Evolutionary conservation across 2,797 vertebrate species (phyloP).

Genomic region (Cirrhinus mrigala): DNA sequence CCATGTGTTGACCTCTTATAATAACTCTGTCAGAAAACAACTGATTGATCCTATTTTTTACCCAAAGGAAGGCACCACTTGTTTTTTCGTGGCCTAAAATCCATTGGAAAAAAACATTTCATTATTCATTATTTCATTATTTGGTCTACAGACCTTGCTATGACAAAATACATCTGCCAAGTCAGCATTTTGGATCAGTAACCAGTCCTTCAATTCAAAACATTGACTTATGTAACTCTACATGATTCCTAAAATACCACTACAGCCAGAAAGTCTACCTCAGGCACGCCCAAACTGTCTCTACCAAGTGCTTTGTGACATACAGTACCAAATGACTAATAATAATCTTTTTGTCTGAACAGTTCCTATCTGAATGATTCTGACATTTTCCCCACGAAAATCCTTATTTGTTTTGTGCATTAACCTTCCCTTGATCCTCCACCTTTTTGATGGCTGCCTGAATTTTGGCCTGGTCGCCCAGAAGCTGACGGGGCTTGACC

Average conservation of each 20-base stretch:
- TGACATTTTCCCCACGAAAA: neutral
- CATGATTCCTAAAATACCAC: neutral
- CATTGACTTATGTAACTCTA: neutral
- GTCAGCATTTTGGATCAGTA: constrained; percentile 13
- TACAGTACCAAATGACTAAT: neutral
- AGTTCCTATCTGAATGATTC: neutral
- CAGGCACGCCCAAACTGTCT: neutral
- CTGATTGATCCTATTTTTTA: constrained; percentile 10
- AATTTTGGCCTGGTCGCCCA: constrained; percentile 93
- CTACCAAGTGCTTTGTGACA: constrained; percentile 7
- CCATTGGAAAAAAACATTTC: neutral
- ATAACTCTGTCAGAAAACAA: constrained; percentile 32
- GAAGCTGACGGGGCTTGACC: constrained; percentile 86
- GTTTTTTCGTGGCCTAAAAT: constrained; percentile 16
- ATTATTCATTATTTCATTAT: no score
- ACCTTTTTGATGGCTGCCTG: constrained; percentile 96
- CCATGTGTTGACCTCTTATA: constrained; percentile 32
- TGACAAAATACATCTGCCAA: constrained; percentile 17
- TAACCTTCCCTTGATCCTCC: constrained; percentile 96
- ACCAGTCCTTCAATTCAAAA: neutral
- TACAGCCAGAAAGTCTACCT: neutral
- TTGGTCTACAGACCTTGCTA: neutral
- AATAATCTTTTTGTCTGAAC: neutral
- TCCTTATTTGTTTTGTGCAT: constrained; percentile 69
- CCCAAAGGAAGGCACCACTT: constrained; percentile 23